Percentiles rank a stretch among this genome's conserved stretches.
phyloP scores from a whole-genome alignment of 2,888 invertebrate genomes.

The Prosapia bicincta region DNA sequence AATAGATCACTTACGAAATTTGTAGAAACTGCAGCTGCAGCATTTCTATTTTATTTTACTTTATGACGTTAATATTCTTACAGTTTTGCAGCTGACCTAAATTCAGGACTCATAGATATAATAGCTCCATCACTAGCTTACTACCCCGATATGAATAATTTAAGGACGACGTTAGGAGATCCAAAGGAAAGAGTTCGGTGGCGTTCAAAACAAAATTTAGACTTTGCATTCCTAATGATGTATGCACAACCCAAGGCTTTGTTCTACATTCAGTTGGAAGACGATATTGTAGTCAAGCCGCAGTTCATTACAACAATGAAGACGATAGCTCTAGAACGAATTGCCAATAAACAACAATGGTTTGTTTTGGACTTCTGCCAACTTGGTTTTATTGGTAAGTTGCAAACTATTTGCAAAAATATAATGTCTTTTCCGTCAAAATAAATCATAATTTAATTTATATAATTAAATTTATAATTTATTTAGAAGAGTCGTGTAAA shows the following conservation, averaged over 20 bases:
- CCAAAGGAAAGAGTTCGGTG: conserved; percentile 79
- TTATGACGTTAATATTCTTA: no score
- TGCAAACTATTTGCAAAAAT: no score
- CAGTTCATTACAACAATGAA: conserved; percentile 83
- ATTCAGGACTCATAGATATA: conserved; percentile 82
- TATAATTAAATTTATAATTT: no score
- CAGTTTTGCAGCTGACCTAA: conserved; percentile 65
- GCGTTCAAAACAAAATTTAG: conserved; percentile 94
- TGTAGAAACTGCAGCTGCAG: no score
- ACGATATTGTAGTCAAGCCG: conserved; percentile 86
- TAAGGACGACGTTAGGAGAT: conserved; percentile 64
- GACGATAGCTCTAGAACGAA: conserved; percentile 74
- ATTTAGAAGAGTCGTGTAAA: no score
- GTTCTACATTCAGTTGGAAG: conserved; percentile 91
- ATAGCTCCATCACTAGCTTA: conserved; percentile 80
- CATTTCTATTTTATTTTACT: no score
- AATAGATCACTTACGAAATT: no score
- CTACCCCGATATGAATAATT: conserved; percentile 79
- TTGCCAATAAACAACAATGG: conserved; percentile 74
- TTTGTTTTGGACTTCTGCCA: conserved; percentile 91
- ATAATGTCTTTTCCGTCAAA: no score
- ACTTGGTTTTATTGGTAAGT: conserved; percentile 85
- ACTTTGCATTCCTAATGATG: conserved; percentile 92
- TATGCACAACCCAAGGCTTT: conserved; percentile 84
- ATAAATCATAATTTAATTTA: no score